Evolutionary conservation across 2,888 invertebrate genomes (phyloP).

Genomic region (Desoria tigrina): DNA sequence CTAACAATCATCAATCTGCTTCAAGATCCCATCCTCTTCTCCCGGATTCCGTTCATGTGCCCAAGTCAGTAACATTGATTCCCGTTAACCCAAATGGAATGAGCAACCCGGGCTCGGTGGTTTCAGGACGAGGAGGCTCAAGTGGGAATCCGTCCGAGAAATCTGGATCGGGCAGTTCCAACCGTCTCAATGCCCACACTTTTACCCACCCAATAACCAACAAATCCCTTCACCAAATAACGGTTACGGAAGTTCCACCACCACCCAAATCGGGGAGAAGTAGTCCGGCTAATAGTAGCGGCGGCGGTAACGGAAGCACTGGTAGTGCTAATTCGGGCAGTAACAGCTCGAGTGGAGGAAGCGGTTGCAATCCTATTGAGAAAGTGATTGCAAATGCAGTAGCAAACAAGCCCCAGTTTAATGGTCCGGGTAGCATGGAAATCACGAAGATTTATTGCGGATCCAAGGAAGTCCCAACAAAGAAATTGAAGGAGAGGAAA

Average conservation of each 20-base stretch:
- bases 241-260: slow-evolving; percentile 54
- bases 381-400: slow-evolving; percentile 45
- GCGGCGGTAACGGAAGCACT: background rate
- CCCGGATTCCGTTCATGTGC: slow-evolving; percentile 53
- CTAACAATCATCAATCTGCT: slow-evolving; percentile 35
- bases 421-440: slow-evolving; percentile 54
- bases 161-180: slow-evolving; percentile 39
- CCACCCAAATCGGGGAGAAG: slow-evolving; percentile 39
- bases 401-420: slow-evolving; percentile 50
- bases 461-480: slow-evolving; percentile 42
- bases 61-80: slow-evolving; percentile 53
- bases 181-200: slow-evolving; percentile 44
- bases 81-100: slow-evolving; percentile 49
- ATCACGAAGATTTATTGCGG: slow-evolving; percentile 51
- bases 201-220: slow-evolving; percentile 54
- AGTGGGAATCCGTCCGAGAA: slow-evolving; percentile 29
- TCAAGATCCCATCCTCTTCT: slow-evolving; percentile 48
- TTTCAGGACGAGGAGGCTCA: slow-evolving; percentile 19
- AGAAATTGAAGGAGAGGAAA: slow-evolving; percentile 52
- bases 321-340: slow-evolving; percentile 16
- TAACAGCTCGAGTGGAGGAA: background rate
- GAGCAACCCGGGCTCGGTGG: slow-evolving; percentile 1
- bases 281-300: slow-evolving; percentile 6
- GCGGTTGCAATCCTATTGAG: slow-evolving; percentile 43
- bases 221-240: slow-evolving; percentile 54